Conservation (phyloP, 2,113 vertebrate genomes). For the Danio rerio region GRCz12tu NC_133176.1:34563501-34564000, state of each 20-base stretch:
- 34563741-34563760: not conserved
- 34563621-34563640: not conserved
- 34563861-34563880: conserved; percentile 46
- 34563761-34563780: not conserved
- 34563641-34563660: not conserved
- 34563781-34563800: conserved; percentile 19
- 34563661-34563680: not conserved
- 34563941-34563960: conserved; percentile 82
- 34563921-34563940: conserved; percentile 92
- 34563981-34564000: conserved; percentile 15
- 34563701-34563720: not conserved
- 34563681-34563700: not conserved
- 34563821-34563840: conserved; percentile 33
- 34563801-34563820: conserved; percentile 41
- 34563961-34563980: conserved; percentile 29
- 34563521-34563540: conserved; percentile 45
- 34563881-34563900: conserved; percentile 53
- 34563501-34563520: conserved; percentile 45
- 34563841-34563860: conserved; percentile 25
- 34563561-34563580: conserved; percentile 20
- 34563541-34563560: conserved; percentile 28
- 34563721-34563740: not conserved
- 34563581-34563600: not conserved
- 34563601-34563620: not conserved
- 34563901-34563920: conserved; percentile 84